Percentiles rank a stretch among this genome's conserved stretches.
Conservation (phyloP, 2,113 vertebrate species). For the Micronycteris hirsuta region DNA sequence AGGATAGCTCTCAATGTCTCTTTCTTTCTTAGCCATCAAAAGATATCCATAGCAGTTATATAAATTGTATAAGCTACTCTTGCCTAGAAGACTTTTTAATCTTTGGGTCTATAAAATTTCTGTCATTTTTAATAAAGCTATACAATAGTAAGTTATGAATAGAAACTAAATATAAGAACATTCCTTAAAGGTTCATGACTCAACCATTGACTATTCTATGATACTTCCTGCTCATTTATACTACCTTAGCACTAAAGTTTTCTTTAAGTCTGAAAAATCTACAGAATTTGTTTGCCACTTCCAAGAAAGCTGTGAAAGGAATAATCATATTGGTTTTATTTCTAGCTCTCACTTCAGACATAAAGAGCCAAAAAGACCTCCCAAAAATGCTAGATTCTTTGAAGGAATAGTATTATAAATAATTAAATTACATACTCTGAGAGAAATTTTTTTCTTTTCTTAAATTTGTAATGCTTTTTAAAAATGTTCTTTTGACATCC, state of each 20-base stretch:
- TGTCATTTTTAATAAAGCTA: not conserved
- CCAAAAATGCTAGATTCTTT: not conserved
- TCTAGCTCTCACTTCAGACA: not conserved
- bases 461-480: not conserved
- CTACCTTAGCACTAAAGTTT: not conserved
- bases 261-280: not conserved
- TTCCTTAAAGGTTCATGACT: not conserved
- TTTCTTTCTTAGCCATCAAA: not conserved
- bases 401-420: not conserved
- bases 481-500: not conserved
- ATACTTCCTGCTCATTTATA: not conserved
- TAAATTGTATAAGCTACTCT: not conserved
- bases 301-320: not conserved
- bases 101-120: not conserved
- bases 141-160: not conserved
- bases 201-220: not conserved
- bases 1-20: not conserved
- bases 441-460: not conserved
- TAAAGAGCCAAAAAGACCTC: not conserved
- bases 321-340: conserved; percentile 18
- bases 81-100: not conserved
- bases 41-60: not conserved
- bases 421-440: not conserved
- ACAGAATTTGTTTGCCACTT: not conserved
- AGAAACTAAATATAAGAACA: not conserved